phyloP scores from a whole-genome alignment of 2,888 invertebrate species.

The Drosophila buzzatii region DNA sequence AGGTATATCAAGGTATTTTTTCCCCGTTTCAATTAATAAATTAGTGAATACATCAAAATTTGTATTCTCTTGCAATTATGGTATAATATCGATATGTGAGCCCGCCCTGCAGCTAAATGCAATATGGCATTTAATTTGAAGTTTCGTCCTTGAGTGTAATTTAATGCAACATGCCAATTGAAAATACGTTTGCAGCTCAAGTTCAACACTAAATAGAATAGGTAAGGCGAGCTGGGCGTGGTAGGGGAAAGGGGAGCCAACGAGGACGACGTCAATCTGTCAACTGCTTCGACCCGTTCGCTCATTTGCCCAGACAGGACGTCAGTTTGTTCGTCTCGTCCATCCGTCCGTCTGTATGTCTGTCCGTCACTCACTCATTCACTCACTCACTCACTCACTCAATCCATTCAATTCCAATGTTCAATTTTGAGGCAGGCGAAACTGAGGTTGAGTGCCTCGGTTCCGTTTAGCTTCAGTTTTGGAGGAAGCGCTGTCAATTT shows the following conservation, averaged over 20 bases:
- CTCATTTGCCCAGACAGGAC: slow-evolving; percentile 81
- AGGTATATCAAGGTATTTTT: too few species aligned
- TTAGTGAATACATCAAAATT: not conserved
- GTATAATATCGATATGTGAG: not conserved
- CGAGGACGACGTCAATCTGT: slow-evolving; percentile 75
- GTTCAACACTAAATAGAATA: slow-evolving; percentile 56
- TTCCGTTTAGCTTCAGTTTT: slow-evolving; percentile 80
- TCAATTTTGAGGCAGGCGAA: slow-evolving; percentile 45
- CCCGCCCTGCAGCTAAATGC: slow-evolving; percentile 9
- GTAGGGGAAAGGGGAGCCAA: slow-evolving; percentile 7
- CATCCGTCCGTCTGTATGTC: slow-evolving; percentile 22
- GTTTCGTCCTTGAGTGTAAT: slow-evolving; percentile 71
- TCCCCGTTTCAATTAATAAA: not conserved
- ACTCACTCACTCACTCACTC: slow-evolving; percentile 67
- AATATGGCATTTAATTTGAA: slow-evolving; percentile 40
- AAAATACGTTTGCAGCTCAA: slow-evolving; percentile 58
- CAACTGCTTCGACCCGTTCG: slow-evolving; percentile 71
- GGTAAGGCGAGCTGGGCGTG: slow-evolving; percentile 10
- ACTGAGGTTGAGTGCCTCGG: slow-evolving; percentile 69
- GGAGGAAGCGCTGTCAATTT: slow-evolving; percentile 84
- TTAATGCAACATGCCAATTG: slow-evolving; percentile 79
- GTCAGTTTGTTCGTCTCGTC: slow-evolving; percentile 60
- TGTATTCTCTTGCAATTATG: not conserved
- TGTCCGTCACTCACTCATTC: slow-evolving; percentile 50
- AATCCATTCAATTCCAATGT: slow-evolving; percentile 60